Conservation (phyloP, 53 echinoderm and acorn worm genomes). For the Stichopus horrens region DNA sequence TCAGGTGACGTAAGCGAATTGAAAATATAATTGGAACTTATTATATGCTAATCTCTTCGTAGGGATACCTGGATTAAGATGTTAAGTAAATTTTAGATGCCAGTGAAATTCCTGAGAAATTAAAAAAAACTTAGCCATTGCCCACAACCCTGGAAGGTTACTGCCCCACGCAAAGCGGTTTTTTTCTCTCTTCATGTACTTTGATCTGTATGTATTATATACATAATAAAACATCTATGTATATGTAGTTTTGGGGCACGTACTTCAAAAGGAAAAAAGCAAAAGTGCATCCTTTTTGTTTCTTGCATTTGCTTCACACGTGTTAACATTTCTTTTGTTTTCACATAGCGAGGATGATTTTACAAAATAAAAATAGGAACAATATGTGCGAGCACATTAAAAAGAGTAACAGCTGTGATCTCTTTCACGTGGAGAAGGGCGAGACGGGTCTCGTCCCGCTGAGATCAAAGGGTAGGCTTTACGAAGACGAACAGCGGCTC, state of each 20-base stretch:
- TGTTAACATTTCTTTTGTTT: no score
- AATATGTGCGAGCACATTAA: neutral
- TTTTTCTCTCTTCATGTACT: neutral
- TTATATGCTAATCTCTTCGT: constrained; percentile 14
- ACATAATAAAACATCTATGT: neutral
- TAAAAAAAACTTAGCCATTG: neutral
- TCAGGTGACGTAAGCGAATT: constrained; percentile 26
- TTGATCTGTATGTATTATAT: neutral
- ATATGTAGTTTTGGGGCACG: neutral
- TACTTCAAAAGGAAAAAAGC: neutral
- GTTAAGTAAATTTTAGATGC: constrained; percentile 23
- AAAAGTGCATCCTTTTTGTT: neutral
- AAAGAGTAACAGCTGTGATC: constrained; percentile 1
- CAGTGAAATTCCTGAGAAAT: constrained; percentile 20
- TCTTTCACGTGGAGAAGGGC: constrained; percentile 10
- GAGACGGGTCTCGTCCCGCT: neutral
- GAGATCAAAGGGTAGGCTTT: constrained; percentile 13
- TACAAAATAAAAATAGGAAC: neutral
- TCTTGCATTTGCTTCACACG: no score
- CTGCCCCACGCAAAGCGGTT: neutral
- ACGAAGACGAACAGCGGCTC: neutral
- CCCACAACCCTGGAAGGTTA: neutral
- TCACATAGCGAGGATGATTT: no score
- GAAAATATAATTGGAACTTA: constrained; percentile 26
- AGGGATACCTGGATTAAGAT: constrained; percentile 21